phyloP scores from a whole-genome alignment of 2,888 invertebrate species.

The Bibio marci region DNA sequence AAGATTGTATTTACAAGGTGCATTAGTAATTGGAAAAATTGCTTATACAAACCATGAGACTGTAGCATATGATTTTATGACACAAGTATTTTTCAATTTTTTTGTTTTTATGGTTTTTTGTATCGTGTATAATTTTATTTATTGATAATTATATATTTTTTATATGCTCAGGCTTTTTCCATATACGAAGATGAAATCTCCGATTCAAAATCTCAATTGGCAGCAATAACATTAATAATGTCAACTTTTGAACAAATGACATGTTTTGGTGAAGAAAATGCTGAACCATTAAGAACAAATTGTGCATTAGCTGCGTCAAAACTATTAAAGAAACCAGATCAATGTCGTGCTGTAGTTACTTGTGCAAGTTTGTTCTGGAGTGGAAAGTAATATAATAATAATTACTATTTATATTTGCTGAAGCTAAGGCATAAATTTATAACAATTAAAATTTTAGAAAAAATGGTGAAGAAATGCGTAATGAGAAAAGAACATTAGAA shows the following conservation, averaged over 20 bases:
- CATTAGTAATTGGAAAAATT: conserved; percentile 80
- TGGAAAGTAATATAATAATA: conserved; percentile 36
- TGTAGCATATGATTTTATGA: conserved; percentile 95
- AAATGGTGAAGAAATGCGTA: conserved; percentile 50
- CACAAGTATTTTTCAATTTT: conserved; percentile 24
- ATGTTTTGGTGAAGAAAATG: conserved; percentile 92
- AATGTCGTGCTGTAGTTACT: conserved; percentile 83
- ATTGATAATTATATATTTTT: background rate
- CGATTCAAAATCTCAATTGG: conserved; percentile 90
- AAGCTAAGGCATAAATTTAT: background rate
- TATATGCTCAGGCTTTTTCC: conserved; percentile 61
- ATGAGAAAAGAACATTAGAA: conserved; percentile 81
- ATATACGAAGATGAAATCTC: conserved; percentile 97
- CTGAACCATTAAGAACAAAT: conserved; percentile 88
- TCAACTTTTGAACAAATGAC: conserved; percentile 89
- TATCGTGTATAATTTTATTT: background rate
- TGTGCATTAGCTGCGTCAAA: conserved; percentile 93
- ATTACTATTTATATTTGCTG: background rate
- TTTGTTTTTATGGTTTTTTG: background rate
- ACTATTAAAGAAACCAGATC: conserved; percentile 93
- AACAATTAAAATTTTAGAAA: conserved; percentile 15
- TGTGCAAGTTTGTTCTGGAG: conserved; percentile 98
- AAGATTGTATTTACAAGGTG: conserved; percentile 88
- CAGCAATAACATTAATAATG: conserved; percentile 88
- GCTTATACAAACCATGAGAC: conserved; percentile 90